A percentile compares a stretch with the other conserved stretches of the same genome.
Conservation (phyloP, 2,797 vertebrate genomes). For the Buceros bicornis region DNA sequence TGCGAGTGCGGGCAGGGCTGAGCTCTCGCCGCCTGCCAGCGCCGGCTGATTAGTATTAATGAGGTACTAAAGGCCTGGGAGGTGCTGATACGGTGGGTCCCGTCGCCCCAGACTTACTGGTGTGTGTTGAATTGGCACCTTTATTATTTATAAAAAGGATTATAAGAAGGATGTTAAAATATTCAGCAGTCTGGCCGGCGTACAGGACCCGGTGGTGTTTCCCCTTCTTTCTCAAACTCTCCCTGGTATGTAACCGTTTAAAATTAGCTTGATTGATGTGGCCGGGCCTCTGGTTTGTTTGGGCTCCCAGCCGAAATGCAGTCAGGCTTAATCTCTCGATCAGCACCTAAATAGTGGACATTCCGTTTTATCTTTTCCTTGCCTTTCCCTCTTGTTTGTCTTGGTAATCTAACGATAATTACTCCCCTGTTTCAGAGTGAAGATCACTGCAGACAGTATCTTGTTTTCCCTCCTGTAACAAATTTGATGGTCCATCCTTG, state of each 20-base stretch:
- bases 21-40: background rate
- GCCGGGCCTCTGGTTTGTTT: constrained; percentile 31
- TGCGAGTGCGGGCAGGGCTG: background rate
- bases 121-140: background rate
- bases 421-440: background rate
- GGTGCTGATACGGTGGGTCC: constrained; percentile 36
- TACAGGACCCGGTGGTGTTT: constrained; percentile 6
- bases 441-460: background rate
- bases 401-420: constrained; percentile 33
- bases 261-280: constrained; percentile 52
- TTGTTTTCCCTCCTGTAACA: background rate
- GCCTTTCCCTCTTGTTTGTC: constrained; percentile 31
- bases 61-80: constrained; percentile 16
- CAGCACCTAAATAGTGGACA: constrained; percentile 16
- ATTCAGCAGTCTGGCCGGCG: background rate
- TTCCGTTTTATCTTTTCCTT: constrained; percentile 33
- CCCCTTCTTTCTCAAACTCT: constrained; percentile 34
- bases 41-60: constrained; percentile 21
- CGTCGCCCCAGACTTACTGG: background rate
- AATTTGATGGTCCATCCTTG: background rate
- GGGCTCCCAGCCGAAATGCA: constrained; percentile 26
- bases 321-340: background rate
- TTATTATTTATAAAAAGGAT: background rate
- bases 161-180: background rate
- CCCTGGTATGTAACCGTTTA: constrained; percentile 29